A percentile compares a stretch with the other conserved stretches of the same genome.
phyloP scores from a whole-genome alignment of 2,797 vertebrate species.

The Eleutherodactylus coqui region DNA sequence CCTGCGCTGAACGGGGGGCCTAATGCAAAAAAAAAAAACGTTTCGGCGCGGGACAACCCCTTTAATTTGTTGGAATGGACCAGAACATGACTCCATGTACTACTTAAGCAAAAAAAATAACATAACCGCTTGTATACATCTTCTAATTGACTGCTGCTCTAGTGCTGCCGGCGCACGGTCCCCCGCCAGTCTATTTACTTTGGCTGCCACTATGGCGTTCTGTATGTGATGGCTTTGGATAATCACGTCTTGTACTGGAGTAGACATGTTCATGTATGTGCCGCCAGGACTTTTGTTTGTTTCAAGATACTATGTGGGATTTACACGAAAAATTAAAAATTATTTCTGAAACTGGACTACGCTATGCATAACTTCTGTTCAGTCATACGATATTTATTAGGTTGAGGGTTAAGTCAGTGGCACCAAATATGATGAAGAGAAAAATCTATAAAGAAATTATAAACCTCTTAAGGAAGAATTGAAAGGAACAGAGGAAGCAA shows the following conservation, averaged over 20 bases:
- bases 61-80: neutral
- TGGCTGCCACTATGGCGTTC: neutral
- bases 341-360: neutral
- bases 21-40: too few relatives aligned
- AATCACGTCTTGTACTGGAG: neutral
- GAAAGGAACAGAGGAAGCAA: slow-evolving; percentile 18
- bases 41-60: too few relatives aligned
- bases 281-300: neutral
- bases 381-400: slow-evolving; percentile 8
- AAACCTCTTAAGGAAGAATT: slow-evolving; percentile 17
- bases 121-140: neutral
- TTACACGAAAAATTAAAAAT: neutral
- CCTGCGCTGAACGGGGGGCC: too few relatives aligned
- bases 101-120: too few relatives aligned
- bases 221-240: neutral
- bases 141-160: neutral
- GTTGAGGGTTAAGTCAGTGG: neutral
- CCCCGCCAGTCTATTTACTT: neutral
- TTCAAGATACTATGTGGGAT: neutral
- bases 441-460: slow-evolving; percentile 16
- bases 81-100: neutral
- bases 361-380: neutral
- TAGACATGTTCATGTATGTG: neutral
- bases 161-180: neutral
- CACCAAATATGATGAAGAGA: slow-evolving; percentile 20